phyloP scores from a whole-genome alignment of 2,113 vertebrate species.

The Trichechus manatus region DNA sequence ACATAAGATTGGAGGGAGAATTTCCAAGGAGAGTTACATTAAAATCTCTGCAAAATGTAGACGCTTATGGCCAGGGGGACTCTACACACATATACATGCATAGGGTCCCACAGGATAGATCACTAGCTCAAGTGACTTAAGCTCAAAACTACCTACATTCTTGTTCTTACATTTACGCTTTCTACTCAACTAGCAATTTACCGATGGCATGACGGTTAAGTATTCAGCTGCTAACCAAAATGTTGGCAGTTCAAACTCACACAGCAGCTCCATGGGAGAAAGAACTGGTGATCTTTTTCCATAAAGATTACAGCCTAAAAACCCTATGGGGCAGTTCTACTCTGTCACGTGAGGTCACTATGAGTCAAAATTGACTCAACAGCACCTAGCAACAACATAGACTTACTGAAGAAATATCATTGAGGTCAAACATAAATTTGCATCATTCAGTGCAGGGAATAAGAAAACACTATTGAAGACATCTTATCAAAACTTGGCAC shows the following conservation, averaged over 20 bases:
- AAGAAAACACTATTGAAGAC: conserved; percentile 71
- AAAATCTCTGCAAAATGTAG: conserved; percentile 27
- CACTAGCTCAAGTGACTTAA: conserved; percentile 41
- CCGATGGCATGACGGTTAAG: background rate
- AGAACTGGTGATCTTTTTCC: background rate
- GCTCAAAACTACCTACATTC: conserved; percentile 55
- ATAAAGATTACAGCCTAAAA: background rate
- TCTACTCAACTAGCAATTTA: conserved; percentile 70
- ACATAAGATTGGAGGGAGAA: conserved; percentile 23
- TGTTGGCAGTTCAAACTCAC: background rate
- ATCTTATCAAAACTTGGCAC: conserved; percentile 73
- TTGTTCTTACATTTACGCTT: conserved; percentile 72
- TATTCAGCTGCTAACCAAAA: background rate
- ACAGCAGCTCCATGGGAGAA: background rate
- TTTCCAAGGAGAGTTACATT: conserved; percentile 21
- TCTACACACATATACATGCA: background rate
- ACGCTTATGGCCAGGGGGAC: background rate
- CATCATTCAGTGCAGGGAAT: conserved; percentile 62
- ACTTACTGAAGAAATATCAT: conserved; percentile 73
- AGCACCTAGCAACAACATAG: background rate
- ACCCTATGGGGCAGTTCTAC: background rate
- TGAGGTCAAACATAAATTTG: conserved; percentile 79
- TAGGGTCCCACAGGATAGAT: too few relatives aligned
- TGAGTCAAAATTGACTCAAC: background rate
- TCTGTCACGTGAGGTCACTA: background rate